Conservation (phyloP, 2,888 invertebrate genomes). For the Heteromyza rotundicornis region DNA sequence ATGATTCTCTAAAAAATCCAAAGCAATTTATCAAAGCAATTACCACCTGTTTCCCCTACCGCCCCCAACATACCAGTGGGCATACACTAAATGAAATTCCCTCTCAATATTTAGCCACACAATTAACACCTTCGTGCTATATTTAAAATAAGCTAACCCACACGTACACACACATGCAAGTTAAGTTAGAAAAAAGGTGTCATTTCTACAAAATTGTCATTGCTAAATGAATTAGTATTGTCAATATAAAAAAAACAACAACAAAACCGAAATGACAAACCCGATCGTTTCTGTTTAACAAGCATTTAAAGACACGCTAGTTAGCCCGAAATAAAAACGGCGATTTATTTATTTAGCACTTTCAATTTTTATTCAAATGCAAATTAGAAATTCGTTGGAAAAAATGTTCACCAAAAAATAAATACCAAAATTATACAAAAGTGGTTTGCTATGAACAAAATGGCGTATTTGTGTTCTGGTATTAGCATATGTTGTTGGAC, state of each 20-base stretch:
- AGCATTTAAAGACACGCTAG: neutral
- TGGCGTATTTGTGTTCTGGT: too few species aligned
- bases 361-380: slow-evolving; percentile 43
- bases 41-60: too few species aligned
- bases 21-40: too few species aligned
- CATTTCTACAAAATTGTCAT: slow-evolving; percentile 1
- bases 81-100: too few species aligned
- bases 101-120: too few species aligned
- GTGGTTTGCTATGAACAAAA: neutral
- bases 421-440: neutral
- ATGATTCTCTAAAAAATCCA: too few species aligned
- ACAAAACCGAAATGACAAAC: too few species aligned
- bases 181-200: neutral
- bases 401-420: too few species aligned
- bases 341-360: slow-evolving; percentile 32
- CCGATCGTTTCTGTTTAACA: neutral
- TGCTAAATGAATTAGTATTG: neutral
- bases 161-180: neutral
- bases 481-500: too few species aligned
- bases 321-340: neutral
- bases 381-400: slow-evolving; percentile 28
- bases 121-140: neutral
- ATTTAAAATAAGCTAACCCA: neutral
- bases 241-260: neutral
- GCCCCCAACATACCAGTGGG: too few species aligned